Evolutionary conservation across 2,113 vertebrate species (phyloP), one percentile per base, ranked within the genome.

Genomic region (Coryphaenoides rupestris): DNA sequence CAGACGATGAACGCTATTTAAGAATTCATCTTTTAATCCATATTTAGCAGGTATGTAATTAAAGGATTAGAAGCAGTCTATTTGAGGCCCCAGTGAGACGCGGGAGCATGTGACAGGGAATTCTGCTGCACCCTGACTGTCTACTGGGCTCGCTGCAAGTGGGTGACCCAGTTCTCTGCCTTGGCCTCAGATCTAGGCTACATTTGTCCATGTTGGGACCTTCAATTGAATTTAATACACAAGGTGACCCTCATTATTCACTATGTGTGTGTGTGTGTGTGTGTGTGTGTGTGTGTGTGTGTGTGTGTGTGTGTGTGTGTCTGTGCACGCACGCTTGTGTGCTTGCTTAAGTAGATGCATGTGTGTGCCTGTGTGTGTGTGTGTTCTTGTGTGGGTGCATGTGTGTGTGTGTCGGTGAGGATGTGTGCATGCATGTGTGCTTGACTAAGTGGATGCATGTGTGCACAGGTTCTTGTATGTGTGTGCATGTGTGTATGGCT

Each of bases 131-230:
- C 33, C 47, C 22, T 55, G 19, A 46, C 12, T 60, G 52, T 60
- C 66, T 72, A 21, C 13, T n/a, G n/a, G 40, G 65, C 26, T 66
- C 63, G 13, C 21, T 68, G 50, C 46, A 77, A 79, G 60, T 74
- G 60, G 66, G 72, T 75, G 62, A 74, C 78, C 78, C 72, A 79
- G 78, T 84, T 84, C 63, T 69, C 5, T 10, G 33, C 59, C 45
- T 67, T 23, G 62, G 58, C 57, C 21, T 68, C 49, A 65, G 26
- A 77, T 81, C 64, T 69, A 63, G 67, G 69, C 58, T 77, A 62
- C 58, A 66, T 76, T 70, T 67, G 15, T 74, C 63, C 62, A 76
- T 72, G 52, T 6, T 56, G 23, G 58, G 55, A 65, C 50, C 57
- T 49, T 9, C 26, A 62, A 55, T 62, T 65, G 24, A 19, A 63